These are phyloP conservation scores for Malaclemys terrapin DNA, from an alignment of 2,113 vertebrate genomes.

Conservation along the genomic window DNA sequence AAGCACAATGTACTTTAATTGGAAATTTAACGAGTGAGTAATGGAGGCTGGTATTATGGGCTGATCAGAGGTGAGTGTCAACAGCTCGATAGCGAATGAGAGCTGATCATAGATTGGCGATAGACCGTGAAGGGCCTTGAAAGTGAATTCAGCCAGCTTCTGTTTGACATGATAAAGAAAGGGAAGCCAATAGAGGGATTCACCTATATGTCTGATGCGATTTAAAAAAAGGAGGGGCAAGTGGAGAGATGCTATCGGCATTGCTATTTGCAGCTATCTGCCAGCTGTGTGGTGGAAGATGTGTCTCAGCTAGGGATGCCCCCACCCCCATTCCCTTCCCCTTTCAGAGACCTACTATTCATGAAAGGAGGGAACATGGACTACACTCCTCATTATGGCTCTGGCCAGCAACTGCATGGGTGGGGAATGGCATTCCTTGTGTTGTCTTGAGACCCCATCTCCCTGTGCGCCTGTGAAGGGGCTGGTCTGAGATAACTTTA, in stretches of 20 bases:
- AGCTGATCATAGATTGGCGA: background rate
- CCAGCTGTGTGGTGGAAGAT: background rate
- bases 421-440: background rate
- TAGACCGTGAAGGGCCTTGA: background rate
- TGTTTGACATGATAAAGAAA: background rate
- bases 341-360: background rate
- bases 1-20: background rate
- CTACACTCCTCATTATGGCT: background rate
- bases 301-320: background rate
- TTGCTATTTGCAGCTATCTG: background rate
- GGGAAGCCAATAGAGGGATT: background rate
- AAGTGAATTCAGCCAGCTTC: background rate
- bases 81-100: background rate
- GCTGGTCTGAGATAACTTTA: background rate
- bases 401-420: background rate
- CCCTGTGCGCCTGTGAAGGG: background rate
- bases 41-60: background rate
- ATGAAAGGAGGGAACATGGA: background rate
- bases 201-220: background rate
- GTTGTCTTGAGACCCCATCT: background rate
- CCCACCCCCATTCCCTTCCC: background rate
- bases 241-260: background rate
- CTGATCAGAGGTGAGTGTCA: background rate
- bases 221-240: background rate
- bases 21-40: background rate